phyloP scores from a whole-genome alignment of 2,888 invertebrate species.

The Hipparchia semele region DNA sequence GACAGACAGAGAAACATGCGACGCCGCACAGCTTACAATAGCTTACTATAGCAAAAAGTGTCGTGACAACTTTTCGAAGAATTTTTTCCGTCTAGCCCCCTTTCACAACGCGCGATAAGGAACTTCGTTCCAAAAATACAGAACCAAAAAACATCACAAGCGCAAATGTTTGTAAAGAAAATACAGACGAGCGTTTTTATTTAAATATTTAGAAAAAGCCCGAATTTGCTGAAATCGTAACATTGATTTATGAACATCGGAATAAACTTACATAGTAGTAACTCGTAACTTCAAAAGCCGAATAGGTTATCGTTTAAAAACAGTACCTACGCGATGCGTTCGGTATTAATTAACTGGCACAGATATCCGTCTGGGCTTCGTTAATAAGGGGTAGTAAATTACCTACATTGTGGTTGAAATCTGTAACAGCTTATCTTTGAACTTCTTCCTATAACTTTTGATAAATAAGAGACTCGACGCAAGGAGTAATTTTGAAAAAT shows the following conservation, averaged over 20 bases:
- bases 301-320: slow-evolving; percentile 18
- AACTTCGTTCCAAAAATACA: too few species aligned
- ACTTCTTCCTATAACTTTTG: too few species aligned
- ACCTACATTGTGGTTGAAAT: neutral
- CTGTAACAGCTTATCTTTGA: neutral
- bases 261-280: slow-evolving; percentile 39
- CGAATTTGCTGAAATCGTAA: slow-evolving; percentile 41
- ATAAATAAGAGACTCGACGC: too few species aligned
- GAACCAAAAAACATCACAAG: slow-evolving; percentile 1
- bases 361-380: neutral
- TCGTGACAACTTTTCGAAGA: too few species aligned
- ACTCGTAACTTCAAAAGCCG: slow-evolving; percentile 16
- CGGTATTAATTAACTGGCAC: neutral
- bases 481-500: too few species aligned
- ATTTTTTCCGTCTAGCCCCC: too few species aligned
- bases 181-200: slow-evolving; percentile 49
- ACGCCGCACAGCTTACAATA: too few species aligned
- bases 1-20: too few species aligned
- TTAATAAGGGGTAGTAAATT: neutral
- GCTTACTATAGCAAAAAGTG: too few species aligned
- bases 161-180: slow-evolving; percentile 38
- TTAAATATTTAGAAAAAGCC: slow-evolving; percentile 57
- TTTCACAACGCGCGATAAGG: too few species aligned
- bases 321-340: slow-evolving; percentile 1
- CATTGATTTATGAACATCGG: slow-evolving; percentile 42